Evolutionary conservation across 2,888 invertebrate genomes (phyloP), one percentile per base, ranked within the genome.

Genomic region (Amblyteles armatorius): DNA sequence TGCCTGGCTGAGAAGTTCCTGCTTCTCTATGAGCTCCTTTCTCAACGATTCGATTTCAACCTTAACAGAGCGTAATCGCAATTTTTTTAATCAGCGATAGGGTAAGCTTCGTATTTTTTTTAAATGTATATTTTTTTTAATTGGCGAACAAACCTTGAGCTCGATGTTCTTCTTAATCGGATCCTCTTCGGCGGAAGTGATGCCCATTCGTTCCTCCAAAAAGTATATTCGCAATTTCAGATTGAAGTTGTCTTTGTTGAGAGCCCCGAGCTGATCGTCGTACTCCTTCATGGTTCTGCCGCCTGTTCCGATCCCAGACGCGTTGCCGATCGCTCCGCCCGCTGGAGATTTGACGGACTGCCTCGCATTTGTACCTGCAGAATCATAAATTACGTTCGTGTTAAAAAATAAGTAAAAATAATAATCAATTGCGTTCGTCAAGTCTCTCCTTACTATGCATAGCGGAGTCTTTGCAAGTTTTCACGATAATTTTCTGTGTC

Each of bases 221-320:
- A 98, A 98, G 94, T 98, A 99, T 90, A 99, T 97, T 77, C 98
- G 95, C 89, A 99, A 94, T 94, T 98, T 99, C 26, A 99, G 94
- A 94, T 98, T 97, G 92, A 99, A 99, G 94, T 99, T 99, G 94
- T 99, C 99, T 93, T 98, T 98, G 88, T 97, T 96, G 86, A 99
- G 94, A 68, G 96, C 95, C 74, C 96, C 96, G 87, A 98, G 95
- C 93, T 98, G 97, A 93, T 98, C 97, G 92, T 98, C 98, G 91
- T 97, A 97, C 89, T 98, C 98, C 91, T 98, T 98, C 95, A 98
- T 97, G 40, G 97, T 97, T 77, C 97, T 95, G 9, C 96, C 97
- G 72, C 94, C 94, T 1, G 95, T 79, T 69, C 85, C 80, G 68
- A 87, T 72, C 52, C 83, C 85, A 40, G 83, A 29, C n/a, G 83